These are phyloP conservation scores for Entomyzon cyanotis DNA, from an alignment of 2,113 vertebrate genomes.

Conservation along the genomic window DNA sequence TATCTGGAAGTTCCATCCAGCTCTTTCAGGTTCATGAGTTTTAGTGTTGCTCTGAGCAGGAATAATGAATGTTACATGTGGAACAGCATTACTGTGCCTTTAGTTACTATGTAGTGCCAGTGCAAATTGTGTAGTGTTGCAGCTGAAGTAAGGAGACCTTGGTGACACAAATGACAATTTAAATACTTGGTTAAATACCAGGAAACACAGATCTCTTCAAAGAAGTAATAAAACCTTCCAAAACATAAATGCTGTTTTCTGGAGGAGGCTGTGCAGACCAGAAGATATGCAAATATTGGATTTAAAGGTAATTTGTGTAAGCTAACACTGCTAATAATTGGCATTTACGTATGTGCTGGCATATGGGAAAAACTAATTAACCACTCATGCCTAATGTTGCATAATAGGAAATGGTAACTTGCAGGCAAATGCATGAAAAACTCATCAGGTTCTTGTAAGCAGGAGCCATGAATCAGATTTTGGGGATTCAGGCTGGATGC, in stretches of 20 bases:
- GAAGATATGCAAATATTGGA: slow-evolving; percentile 3
- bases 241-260: background rate
- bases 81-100: background rate
- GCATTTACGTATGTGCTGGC: background rate
- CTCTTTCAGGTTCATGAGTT: background rate
- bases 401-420: background rate
- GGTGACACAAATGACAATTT: background rate
- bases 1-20: background rate
- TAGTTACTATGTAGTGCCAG: background rate
- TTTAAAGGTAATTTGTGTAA: slow-evolving; percentile 31
- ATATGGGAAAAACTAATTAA: slow-evolving; percentile 38
- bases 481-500: background rate
- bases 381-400: background rate
- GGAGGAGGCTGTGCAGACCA: background rate
- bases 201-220: background rate
- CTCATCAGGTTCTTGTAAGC: background rate
- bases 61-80: background rate
- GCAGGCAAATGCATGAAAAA: background rate
- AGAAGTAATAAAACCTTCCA: background rate
- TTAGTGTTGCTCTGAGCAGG: background rate
- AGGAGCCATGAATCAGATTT: background rate
- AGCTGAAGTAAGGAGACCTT: background rate
- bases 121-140: background rate
- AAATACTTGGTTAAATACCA: background rate
- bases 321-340: slow-evolving; percentile 2